Conservation (phyloP, 2,113 vertebrate species). For the Lagopus muta region DNA sequence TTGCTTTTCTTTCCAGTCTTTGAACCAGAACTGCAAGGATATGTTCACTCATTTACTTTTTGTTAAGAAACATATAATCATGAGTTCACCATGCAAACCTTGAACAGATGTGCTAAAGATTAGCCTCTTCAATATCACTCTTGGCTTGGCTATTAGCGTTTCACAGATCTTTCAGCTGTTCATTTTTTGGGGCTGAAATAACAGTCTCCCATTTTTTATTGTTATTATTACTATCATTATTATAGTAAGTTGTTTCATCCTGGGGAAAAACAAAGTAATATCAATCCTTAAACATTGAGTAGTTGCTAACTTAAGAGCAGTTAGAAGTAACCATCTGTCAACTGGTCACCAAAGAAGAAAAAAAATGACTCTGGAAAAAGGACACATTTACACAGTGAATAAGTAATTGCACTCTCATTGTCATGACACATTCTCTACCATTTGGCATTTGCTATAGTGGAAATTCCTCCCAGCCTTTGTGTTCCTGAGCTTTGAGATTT, state of each 20-base stretch:
- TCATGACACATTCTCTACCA: constrained; percentile 51
- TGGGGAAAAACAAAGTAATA: neutral
- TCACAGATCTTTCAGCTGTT: neutral
- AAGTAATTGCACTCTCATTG: constrained; percentile 31
- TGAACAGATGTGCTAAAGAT: neutral
- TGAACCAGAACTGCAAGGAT: neutral
- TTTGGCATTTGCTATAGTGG: constrained; percentile 28
- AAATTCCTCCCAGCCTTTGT: constrained; percentile 58
- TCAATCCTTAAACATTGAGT: neutral
- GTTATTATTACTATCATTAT: neutral
- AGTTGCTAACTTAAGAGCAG: neutral
- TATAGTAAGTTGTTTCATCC: neutral
- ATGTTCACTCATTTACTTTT: neutral
- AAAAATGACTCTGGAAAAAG: neutral
- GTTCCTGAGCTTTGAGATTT: constrained; percentile 42
- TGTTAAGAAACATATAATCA: neutral
- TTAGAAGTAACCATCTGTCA: neutral
- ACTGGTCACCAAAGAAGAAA: neutral
- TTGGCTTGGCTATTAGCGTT: neutral
- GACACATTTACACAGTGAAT: constrained; percentile 2
- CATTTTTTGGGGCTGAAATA: neutral
- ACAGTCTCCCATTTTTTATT: neutral
- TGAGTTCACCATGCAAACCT: neutral
- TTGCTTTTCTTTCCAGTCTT: constrained; percentile 10
- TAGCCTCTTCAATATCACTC: neutral